These are phyloP conservation scores for Lutra lutra DNA, from an alignment of 2,797 vertebrate genomes.

Conservation along the genomic window DNA sequence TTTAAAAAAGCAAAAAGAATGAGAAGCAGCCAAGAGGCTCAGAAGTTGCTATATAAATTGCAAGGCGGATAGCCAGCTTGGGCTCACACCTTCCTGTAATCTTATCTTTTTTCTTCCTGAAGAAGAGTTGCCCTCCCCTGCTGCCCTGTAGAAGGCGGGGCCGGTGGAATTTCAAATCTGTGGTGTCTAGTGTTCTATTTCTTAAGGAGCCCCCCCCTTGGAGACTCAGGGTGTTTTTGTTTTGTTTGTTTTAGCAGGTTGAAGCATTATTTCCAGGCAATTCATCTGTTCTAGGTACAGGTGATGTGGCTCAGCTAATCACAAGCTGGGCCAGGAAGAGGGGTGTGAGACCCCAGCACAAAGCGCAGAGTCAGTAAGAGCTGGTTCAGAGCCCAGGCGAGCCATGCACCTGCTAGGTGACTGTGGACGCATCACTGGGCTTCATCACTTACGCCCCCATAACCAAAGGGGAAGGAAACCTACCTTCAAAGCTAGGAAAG, in stretches of 20 bases:
- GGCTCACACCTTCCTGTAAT: not conserved
- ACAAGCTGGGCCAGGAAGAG: not conserved
- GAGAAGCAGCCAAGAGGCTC: not conserved
- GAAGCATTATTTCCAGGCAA: not conserved
- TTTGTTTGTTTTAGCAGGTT: not conserved
- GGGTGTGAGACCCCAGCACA: not conserved
- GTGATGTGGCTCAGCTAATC: not conserved
- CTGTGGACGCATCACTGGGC: not conserved
- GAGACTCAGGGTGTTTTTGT: not conserved
- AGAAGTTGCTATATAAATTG: not conserved
- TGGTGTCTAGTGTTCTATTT: not conserved
- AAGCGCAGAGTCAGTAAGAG: not conserved
- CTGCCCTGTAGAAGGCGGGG: not conserved
- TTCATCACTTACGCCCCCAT: not conserved
- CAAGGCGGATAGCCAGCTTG: not conserved
- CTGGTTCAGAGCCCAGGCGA: not conserved
- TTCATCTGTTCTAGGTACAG: not conserved
- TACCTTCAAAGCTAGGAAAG: not conserved
- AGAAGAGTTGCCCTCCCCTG: not conserved
- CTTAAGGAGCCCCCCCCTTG: not conserved
- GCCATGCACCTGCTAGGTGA: accelerated
- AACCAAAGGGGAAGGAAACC: not conserved
- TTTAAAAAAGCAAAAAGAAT: not conserved
- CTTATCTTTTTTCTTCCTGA: not conserved
- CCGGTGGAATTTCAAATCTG: not conserved